Conservation (phyloP, 2,888 invertebrate species). For the Zootermopsis nevadensis region DNA sequence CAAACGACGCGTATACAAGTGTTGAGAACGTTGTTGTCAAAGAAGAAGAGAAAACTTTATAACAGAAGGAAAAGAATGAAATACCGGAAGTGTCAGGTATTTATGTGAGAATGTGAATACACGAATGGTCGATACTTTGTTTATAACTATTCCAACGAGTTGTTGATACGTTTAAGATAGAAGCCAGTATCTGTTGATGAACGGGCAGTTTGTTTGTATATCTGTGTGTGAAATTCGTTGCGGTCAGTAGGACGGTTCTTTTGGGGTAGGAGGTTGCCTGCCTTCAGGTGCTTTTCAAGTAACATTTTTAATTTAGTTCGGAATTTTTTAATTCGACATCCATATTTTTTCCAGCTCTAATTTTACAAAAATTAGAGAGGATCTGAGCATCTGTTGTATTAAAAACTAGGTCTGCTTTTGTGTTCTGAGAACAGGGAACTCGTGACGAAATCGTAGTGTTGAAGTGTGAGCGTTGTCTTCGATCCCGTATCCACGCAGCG, state of each 20-base stretch:
- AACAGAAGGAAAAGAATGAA: constrained; percentile 20
- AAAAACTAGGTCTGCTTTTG: too few species aligned
- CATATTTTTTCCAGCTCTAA: not conserved
- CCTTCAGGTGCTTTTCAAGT: too few species aligned
- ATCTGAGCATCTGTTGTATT: not conserved
- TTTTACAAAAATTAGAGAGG: not conserved
- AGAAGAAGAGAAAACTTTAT: constrained; percentile 22
- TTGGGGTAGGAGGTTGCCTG: too few species aligned
- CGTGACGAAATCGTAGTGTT: too few species aligned
- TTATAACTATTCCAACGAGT: too few species aligned
- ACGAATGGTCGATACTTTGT: too few species aligned
- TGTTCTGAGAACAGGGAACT: too few species aligned
- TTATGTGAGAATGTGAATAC: not conserved
- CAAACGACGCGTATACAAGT: not conserved
- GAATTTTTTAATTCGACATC: not conserved
- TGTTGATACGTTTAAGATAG: too few species aligned
- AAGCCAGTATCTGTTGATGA: too few species aligned
- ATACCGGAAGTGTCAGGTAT: not conserved
- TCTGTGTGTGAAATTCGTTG: not conserved
- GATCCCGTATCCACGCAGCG: too few species aligned
- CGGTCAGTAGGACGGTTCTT: not conserved
- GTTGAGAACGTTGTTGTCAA: constrained; percentile 21
- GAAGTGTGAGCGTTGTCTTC: too few species aligned
- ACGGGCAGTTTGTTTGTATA: too few species aligned
- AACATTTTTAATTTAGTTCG: not conserved